These are phyloP conservation scores for Heliconius charithonia DNA, from an alignment of 2,888 invertebrate genomes.

Conservation along the genomic window DNA sequence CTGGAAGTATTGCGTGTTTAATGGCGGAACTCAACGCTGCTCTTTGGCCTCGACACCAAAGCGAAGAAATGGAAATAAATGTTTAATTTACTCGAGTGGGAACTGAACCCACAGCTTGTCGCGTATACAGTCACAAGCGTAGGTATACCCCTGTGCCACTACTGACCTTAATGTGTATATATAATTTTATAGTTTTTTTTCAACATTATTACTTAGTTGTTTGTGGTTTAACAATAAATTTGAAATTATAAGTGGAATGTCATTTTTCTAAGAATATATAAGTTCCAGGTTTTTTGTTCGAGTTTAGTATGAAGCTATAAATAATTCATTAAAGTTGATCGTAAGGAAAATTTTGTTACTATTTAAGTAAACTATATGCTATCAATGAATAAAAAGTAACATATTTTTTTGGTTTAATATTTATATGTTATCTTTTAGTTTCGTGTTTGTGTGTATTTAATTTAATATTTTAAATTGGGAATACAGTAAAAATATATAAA, in stretches of 20 bases:
- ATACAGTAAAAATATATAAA: too few relatives aligned
- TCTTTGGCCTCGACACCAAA: too few relatives aligned
- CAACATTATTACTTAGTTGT: not conserved
- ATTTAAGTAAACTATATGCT: not conserved
- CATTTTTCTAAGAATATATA: slow-evolving; percentile 37
- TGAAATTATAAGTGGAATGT: slow-evolving; percentile 6
- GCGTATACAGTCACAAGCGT: too few relatives aligned
- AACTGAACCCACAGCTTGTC: too few relatives aligned
- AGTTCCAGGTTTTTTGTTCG: slow-evolving; percentile 19
- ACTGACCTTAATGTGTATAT: not conserved
- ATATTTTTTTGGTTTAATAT: too few relatives aligned
- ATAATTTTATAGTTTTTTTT: not conserved
- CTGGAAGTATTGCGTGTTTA: not conserved
- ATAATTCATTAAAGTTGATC: slow-evolving; percentile 29
- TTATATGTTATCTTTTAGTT: too few relatives aligned
- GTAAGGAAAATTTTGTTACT: slow-evolving; percentile 24
- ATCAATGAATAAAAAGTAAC: too few relatives aligned
- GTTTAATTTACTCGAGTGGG: too few relatives aligned
- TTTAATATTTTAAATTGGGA: too few relatives aligned
- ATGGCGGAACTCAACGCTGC: not conserved
- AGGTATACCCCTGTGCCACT: not conserved
- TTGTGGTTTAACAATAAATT: slow-evolving; percentile 10
- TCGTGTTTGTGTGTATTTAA: too few relatives aligned
- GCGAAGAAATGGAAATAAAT: too few relatives aligned
- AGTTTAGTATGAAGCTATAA: slow-evolving; percentile 27